Evolutionary conservation across 2,888 invertebrate species (phyloP).

Genomic region (Frankliniella fusca): DNA sequence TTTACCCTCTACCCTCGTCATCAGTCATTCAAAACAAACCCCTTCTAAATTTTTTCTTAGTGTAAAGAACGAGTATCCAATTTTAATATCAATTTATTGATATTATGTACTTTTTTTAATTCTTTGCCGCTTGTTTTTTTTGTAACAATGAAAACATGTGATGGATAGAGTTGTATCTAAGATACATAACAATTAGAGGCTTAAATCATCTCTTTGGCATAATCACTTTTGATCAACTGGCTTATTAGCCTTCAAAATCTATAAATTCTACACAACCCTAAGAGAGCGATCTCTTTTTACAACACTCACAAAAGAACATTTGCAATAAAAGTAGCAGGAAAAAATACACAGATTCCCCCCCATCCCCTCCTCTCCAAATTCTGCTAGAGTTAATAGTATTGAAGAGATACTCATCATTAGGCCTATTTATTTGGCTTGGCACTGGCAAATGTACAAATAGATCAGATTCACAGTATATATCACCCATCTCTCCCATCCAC

Average conservation of each 20-base stretch:
- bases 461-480: conserved; percentile 2
- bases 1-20: too few species aligned
- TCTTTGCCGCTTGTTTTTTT: too few species aligned
- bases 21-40: too few species aligned
- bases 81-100: too few species aligned
- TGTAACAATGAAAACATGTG: conserved; percentile 9
- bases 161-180: conserved; percentile 16
- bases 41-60: too few species aligned
- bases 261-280: neutral
- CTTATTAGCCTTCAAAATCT: neutral
- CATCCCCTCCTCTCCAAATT: neutral
- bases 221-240: conserved; percentile 22
- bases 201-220: conserved; percentile 10
- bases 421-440: conserved; percentile 26
- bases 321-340: neutral
- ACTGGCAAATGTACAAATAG: conserved; percentile 14
- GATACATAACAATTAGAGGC: neutral
- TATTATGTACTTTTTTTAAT: too few species aligned
- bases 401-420: neutral
- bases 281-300: neutral
- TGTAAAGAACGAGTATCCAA: too few species aligned
- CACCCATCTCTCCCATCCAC: neutral
- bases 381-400: neutral
- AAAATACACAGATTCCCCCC: neutral
- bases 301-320: neutral